These are phyloP conservation scores for Tenthredo mesomela DNA, from an alignment of 2,888 invertebrate species.

Conservation along the genomic window DNA sequence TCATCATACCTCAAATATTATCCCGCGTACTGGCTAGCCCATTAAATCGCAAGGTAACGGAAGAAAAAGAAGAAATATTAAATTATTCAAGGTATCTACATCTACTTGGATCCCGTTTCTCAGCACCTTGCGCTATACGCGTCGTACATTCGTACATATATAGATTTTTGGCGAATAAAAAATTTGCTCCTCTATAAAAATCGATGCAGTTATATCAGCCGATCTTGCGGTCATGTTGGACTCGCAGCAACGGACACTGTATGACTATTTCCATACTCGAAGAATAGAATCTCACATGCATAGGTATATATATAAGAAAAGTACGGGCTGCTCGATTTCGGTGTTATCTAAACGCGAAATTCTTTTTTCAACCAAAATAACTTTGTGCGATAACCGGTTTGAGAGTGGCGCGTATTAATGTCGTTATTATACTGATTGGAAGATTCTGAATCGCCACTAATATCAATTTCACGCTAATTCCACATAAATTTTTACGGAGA, in stretches of 20 bases:
- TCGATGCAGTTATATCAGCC: not conserved
- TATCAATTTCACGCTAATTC: constrained; percentile 23
- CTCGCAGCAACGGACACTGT: not conserved
- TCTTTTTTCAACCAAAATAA: constrained; percentile 8
- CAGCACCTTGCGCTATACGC: not conserved
- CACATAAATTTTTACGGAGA: not conserved
- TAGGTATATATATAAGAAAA: not conserved
- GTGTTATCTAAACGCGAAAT: not conserved
- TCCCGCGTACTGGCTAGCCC: not conserved
- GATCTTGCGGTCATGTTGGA: not conserved
- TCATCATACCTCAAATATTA: not conserved
- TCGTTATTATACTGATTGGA: not conserved
- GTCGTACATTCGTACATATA: not conserved
- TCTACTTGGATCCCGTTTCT: not conserved
- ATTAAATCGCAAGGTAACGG: not conserved
- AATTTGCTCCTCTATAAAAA: not conserved
- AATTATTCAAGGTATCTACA: not conserved
- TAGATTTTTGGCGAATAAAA: not conserved
- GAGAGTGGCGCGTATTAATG: constrained; percentile 5
- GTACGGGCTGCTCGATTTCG: not conserved
- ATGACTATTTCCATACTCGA: not conserved
- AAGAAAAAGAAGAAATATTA: not conserved
- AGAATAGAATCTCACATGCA: not conserved
- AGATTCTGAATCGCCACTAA: not conserved
- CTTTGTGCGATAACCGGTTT: not conserved